Evolutionary conservation across 2,888 invertebrate species (phyloP).

Genomic region (Sepioteuthis lessoniana): DNA sequence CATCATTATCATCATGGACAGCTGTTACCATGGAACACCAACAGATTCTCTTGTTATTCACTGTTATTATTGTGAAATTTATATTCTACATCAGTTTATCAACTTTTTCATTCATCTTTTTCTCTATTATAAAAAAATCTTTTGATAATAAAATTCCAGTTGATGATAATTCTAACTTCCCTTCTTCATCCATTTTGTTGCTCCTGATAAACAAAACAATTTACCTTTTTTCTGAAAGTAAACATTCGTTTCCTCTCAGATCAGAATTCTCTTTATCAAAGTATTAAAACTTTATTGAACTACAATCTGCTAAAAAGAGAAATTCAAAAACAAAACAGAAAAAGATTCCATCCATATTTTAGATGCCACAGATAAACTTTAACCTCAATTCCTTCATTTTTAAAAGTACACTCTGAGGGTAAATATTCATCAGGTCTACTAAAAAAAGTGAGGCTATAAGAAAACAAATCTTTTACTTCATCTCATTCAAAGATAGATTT

Average conservation of each 20-base stretch:
- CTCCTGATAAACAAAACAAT: neutral
- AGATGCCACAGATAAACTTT: neutral
- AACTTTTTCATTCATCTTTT: too few relatives aligned
- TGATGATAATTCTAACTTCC: too few relatives aligned
- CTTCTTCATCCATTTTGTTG: too few relatives aligned
- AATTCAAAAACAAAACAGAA: neutral
- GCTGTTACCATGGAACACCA: too few relatives aligned
- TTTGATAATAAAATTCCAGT: too few relatives aligned
- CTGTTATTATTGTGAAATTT: too few relatives aligned
- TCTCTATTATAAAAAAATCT: too few relatives aligned
- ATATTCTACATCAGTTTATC: too few relatives aligned
- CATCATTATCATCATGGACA: too few relatives aligned
- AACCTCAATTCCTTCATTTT: neutral
- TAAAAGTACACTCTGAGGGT: neutral
- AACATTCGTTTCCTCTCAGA: neutral
- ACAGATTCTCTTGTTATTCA: too few relatives aligned
- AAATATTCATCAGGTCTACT: neutral
- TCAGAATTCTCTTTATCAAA: neutral
- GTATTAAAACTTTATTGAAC: neutral
- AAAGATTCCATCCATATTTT: neutral
- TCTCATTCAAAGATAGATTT: neutral
- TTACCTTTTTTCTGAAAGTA: neutral
- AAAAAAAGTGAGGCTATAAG: neutral
- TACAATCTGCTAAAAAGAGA: neutral
- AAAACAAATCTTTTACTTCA: neutral